These are phyloP conservation scores for Cyprinodon variegatus DNA, from an alignment of 2,113 vertebrate genomes.

Conservation along the genomic window DNA sequence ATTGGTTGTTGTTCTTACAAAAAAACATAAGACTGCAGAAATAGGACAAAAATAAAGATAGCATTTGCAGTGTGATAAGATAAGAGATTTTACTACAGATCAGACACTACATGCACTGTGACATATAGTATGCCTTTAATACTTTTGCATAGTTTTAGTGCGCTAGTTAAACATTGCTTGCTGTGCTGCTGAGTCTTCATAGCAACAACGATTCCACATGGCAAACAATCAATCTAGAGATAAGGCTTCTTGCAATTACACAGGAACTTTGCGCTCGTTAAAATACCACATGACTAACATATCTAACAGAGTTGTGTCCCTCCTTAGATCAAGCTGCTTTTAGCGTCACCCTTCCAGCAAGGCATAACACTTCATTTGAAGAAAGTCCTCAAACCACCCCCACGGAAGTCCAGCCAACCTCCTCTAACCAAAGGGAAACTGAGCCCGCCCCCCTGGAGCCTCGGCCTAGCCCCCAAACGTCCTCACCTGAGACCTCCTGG, in stretches of 20 bases:
- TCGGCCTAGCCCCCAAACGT: conserved; percentile 20
- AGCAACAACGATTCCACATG: conserved; percentile 7
- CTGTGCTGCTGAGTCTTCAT: background rate
- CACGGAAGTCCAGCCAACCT: conserved; percentile 15
- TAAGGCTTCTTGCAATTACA: conserved; percentile 33
- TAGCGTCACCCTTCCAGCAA: conserved; percentile 27
- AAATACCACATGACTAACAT: conserved; percentile 3
- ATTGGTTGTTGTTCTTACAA: background rate
- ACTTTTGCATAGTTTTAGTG: background rate
- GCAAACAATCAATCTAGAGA: conserved; percentile 43
- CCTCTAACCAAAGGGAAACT: conserved; percentile 35
- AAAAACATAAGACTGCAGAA: background rate
- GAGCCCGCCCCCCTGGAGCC: conserved; percentile 40
- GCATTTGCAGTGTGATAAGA: background rate
- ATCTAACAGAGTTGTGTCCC: conserved; percentile 53
- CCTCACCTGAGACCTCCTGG: conserved; percentile 83
- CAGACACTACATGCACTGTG: background rate
- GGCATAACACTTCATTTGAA: conserved; percentile 10
- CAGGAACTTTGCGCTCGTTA: conserved; percentile 57
- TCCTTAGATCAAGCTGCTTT: conserved; percentile 52
- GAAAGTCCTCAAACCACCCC: background rate
- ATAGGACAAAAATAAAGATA: background rate
- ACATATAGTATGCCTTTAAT: background rate
- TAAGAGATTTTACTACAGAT: background rate
- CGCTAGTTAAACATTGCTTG: conserved; percentile 33